Evolutionary conservation across 2,888 invertebrate species (phyloP), one percentile per base, ranked within the genome.

Genomic region (Apotomis turbidana): DNA sequence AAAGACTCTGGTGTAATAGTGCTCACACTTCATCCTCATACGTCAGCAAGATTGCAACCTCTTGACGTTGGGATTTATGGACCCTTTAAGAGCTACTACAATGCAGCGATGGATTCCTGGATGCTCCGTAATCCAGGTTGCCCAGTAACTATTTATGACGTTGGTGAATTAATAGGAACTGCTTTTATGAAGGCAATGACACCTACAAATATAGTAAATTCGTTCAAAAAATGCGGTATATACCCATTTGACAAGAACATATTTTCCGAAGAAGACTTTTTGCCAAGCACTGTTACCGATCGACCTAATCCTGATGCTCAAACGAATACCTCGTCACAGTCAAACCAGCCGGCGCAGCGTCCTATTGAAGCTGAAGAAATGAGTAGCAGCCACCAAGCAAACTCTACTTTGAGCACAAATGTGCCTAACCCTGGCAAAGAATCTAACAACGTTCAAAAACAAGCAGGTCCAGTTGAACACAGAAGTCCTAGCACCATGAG

Each of bases 201-300:
- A 13, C 27, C 66, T 10, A 3, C 10, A 2, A 66, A 66, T 44
- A 66, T 66, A n/a, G 36, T 38, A 12, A 46, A 66, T 27, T 57
- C 66, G 1, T 66, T 66, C 36, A 66, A 66, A 66, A 66, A 57
- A 44, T 57, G 66, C 44, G 57, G 57, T 4, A 66, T 66, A 12
- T 55, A 46, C 44, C 66, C 66, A 46, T 66, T 46, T 12, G 66
- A 57, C 27, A 57, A 66, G 3, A 57, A 44, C 2, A 57, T 66
- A 12, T 57, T 66, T 27, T 57, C 41, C 3, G 57, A 27, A 6
- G 51, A 3, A 15, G 49, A 62, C n/a, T 62, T 62, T 15, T 27
- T 59, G 41, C 59, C 59, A 15, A 54, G 54, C n/a, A 15, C 54
- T 6, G 41, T 6, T 41, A 41, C 41, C 6, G 41, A 41, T 41